These are phyloP conservation scores for Charadrius vociferus DNA, from an alignment of 2,113 vertebrate species.

Conservation along the genomic window DNA sequence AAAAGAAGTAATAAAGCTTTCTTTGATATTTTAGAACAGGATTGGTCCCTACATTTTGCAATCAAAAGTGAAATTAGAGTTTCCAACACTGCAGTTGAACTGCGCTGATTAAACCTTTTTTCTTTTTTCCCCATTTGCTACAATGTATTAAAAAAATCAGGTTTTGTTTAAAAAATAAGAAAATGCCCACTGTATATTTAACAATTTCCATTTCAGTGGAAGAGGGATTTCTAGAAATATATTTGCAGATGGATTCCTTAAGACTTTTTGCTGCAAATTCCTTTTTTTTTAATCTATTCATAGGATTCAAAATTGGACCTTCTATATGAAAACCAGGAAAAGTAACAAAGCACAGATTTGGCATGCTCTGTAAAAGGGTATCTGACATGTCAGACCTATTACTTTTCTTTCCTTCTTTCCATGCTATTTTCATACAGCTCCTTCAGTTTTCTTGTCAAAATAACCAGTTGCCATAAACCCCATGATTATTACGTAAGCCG, in stretches of 20 bases:
- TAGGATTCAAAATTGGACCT: neutral
- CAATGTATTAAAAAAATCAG: neutral
- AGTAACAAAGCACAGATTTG: neutral
- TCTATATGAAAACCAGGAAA: neutral
- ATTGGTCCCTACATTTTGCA: neutral
- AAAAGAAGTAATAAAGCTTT: neutral
- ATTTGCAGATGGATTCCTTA: neutral
- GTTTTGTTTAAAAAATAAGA: neutral
- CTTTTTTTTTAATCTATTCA: neutral
- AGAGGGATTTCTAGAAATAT: neutral
- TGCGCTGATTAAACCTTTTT: neutral
- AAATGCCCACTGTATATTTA: neutral
- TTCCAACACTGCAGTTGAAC: neutral
- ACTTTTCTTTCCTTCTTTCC: conserved; percentile 38
- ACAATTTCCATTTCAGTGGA: neutral
- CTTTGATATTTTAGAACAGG: neutral
- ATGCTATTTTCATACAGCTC: conserved; percentile 49
- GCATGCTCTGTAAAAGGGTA: neutral
- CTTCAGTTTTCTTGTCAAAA: conserved; percentile 58
- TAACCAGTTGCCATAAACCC: conserved; percentile 60
- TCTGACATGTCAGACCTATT: conserved; percentile 26
- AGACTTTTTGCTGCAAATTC: neutral
- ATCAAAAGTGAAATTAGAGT: neutral
- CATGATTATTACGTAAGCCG: conserved; percentile 47
- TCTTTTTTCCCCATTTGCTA: fast-evolving